These are phyloP conservation scores for Acanthurus tractus DNA, from an alignment of 2,797 vertebrate species.

Conservation along the genomic window DNA sequence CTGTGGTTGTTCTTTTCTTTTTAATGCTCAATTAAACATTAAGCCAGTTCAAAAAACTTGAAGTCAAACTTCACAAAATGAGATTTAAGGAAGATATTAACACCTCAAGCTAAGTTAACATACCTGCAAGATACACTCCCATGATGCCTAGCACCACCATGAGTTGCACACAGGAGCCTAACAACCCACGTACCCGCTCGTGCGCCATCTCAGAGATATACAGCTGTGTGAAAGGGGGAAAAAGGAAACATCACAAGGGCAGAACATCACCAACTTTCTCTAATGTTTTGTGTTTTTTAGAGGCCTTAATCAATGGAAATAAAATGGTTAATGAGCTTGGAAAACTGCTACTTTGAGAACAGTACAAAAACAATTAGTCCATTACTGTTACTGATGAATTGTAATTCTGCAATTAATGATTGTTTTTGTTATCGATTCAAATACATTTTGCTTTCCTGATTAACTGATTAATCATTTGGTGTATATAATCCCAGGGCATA, in stretches of 20 bases:
- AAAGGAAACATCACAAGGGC: not conserved
- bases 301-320: not conserved
- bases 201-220: constrained; percentile 95
- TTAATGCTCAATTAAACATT: not conserved
- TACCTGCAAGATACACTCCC: constrained; percentile 93
- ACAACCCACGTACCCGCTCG: constrained; percentile 88
- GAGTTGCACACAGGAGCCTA: constrained; percentile 94
- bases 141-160: constrained; percentile 96
- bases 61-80: not conserved
- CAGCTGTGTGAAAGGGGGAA: constrained; percentile 79
- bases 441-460: not conserved
- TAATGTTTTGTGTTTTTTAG: not conserved
- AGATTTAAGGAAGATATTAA: not conserved
- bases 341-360: not conserved
- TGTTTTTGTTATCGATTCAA: not conserved
- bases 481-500: too few relatives aligned
- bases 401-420: not conserved
- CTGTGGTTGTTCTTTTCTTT: not conserved
- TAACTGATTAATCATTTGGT: not conserved
- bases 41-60: not conserved
- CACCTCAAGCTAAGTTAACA: not conserved
- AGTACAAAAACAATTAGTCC: not conserved
- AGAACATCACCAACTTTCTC: not conserved
- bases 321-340: too few relatives aligned
- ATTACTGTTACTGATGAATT: not conserved